Evolutionary conservation across 2,113 vertebrate genomes (phyloP).

Genomic region (Dicentrarchus labrax): DNA sequence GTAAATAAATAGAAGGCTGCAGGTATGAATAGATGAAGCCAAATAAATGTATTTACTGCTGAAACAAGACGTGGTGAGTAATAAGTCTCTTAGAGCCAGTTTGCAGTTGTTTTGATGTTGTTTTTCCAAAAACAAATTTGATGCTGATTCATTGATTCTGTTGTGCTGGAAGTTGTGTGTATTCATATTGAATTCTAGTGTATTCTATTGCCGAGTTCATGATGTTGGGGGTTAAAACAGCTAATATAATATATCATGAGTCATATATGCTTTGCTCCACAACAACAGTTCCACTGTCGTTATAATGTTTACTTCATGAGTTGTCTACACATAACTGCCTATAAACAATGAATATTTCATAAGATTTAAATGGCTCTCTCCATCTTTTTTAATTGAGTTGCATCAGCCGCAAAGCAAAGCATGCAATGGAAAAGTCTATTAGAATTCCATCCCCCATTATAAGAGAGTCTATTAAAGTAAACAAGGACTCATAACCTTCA

Average conservation of each 20-base stretch:
- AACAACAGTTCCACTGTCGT: slow-evolving; percentile 24
- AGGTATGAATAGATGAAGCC: slow-evolving; percentile 35
- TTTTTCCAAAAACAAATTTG: slow-evolving; percentile 18
- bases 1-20: slow-evolving; percentile 13
- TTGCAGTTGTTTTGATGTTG: background rate
- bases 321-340: slow-evolving; percentile 40
- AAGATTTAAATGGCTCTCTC: slow-evolving; percentile 61
- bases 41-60: slow-evolving; percentile 7
- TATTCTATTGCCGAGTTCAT: no score
- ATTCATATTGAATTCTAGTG: slow-evolving; percentile 9
- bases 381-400: slow-evolving; percentile 65
- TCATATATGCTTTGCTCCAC: slow-evolving; percentile 33
- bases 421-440: slow-evolving; percentile 46
- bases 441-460: slow-evolving; percentile 51
- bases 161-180: background rate
- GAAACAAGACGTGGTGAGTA: background rate
- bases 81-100: slow-evolving; percentile 9
- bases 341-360: slow-evolving; percentile 73
- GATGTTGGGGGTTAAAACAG: background rate
- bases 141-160: slow-evolving; percentile 5
- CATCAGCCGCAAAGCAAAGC: slow-evolving; percentile 55
- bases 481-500: slow-evolving; percentile 75
- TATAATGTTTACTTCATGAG: slow-evolving; percentile 46
- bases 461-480: slow-evolving; percentile 72
- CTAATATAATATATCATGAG: slow-evolving; percentile 2